Evolutionary conservation across 1,140 invertebrate genomes (phyloP).

Genomic region (Watersipora subatra): DNA sequence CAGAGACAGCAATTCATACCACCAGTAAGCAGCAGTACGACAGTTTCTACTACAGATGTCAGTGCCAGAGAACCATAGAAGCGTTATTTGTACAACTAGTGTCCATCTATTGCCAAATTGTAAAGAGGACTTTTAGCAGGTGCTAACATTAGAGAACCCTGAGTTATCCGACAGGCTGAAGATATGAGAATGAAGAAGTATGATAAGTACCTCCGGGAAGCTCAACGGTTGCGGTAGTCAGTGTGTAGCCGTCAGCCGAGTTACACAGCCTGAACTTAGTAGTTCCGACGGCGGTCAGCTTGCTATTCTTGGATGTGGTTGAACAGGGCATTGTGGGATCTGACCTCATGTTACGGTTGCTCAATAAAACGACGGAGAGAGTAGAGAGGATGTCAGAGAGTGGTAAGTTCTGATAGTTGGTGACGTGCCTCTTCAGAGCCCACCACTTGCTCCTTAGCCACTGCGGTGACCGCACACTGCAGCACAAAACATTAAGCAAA

Average conservation of each 20-base stretch:
- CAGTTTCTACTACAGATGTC: no score
- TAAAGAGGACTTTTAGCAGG: no score
- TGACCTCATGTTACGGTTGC: neutral
- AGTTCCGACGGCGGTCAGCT: neutral
- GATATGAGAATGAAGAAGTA: no score
- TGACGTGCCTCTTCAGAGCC: slow-evolving; percentile 41
- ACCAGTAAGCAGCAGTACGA: no score
- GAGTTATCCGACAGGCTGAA: no score
- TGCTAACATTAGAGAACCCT: no score
- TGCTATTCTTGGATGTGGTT: neutral
- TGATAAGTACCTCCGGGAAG: neutral
- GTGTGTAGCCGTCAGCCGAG: neutral
- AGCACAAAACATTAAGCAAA: slow-evolving; percentile 15
- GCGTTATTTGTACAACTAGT: no score
- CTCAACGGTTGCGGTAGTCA: neutral
- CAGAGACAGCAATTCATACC: no score
- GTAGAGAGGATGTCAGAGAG: slow-evolving; percentile 15
- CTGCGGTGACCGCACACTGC: slow-evolving; percentile 43
- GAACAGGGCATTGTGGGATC: neutral
- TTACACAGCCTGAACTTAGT: neutral
- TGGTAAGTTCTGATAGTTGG: slow-evolving; percentile 30
- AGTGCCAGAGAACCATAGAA: no score
- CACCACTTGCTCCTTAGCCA: slow-evolving; percentile 46
- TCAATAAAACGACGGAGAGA: neutral
- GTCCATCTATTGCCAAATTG: no score